Percentiles rank a stretch among this genome's conserved stretches.
Evolutionary conservation across 2,797 vertebrate genomes (phyloP).

Genomic region (Helostoma temminkii): DNA sequence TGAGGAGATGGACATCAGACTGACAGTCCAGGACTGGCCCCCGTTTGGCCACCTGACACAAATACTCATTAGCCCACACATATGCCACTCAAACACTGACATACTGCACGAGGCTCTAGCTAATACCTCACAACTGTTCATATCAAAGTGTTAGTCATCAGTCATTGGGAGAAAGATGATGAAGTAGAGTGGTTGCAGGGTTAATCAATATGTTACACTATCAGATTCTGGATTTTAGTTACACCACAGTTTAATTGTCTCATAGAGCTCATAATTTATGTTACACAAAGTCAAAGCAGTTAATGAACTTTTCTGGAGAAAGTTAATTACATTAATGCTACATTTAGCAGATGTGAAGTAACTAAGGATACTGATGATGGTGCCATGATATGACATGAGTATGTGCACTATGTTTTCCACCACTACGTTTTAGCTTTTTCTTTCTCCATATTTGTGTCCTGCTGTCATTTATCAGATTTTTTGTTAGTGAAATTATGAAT

Average conservation of each 20-base stretch:
- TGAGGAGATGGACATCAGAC: slow-evolving; percentile 78
- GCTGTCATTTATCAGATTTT: too few species aligned
- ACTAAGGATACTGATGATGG: too few species aligned
- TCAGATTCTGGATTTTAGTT: background rate
- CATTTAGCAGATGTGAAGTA: too few species aligned
- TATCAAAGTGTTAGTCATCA: slow-evolving; percentile 40
- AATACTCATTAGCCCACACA: slow-evolving; percentile 65
- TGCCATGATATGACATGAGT: too few species aligned
- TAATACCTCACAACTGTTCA: slow-evolving; percentile 49
- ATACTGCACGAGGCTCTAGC: slow-evolving; percentile 47
- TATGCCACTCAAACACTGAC: slow-evolving; percentile 51
- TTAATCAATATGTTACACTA: slow-evolving; percentile 24
- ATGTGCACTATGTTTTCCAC: too few species aligned
- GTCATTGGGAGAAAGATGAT: background rate
- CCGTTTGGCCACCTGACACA: slow-evolving; percentile 64
- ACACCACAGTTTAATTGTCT: background rate
- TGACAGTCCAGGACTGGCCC: slow-evolving; percentile 68
- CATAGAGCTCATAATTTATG: too few species aligned
- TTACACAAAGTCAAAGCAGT: background rate
- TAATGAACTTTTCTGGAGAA: background rate
- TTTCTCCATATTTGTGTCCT: too few species aligned
- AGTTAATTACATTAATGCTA: too few species aligned
- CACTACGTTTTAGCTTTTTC: too few species aligned
- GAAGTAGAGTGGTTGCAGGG: background rate
- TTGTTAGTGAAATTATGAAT: too few species aligned